Evolutionary conservation across 1,140 invertebrate genomes (phyloP).

Genomic region (Steinernema feltiae): DNA sequence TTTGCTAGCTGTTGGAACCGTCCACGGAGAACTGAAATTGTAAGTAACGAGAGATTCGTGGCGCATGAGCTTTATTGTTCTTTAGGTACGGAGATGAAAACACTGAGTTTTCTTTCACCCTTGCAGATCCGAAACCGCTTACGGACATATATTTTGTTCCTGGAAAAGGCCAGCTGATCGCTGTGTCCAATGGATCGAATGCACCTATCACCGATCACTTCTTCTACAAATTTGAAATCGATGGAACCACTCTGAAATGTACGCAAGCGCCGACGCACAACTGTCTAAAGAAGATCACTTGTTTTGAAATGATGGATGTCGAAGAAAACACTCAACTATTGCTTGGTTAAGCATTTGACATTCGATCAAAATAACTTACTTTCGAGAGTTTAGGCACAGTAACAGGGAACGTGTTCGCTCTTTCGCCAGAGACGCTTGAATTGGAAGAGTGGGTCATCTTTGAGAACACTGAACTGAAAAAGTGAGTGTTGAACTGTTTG

Average conservation of each 20-base stretch:
- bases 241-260: not conserved
- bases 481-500: not conserved
- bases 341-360: not conserved
- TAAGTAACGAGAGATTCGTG: too few species aligned
- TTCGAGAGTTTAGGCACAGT: not conserved
- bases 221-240: conserved; percentile 2
- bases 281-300: not conserved
- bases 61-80: not conserved
- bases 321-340: not conserved
- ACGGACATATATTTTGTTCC: not conserved
- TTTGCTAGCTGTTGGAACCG: not conserved
- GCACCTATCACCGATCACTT: not conserved
- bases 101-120: not conserved
- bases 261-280: not conserved
- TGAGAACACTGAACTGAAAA: not conserved
- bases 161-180: not conserved
- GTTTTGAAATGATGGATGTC: not conserved
- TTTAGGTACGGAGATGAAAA: not conserved
- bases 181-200: not conserved
- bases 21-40: not conserved
- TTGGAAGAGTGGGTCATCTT: not conserved
- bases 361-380: not conserved
- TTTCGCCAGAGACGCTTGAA: not conserved
- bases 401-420: not conserved
- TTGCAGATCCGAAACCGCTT: not conserved